Conservation (phyloP, 2,888 invertebrate genomes). For the Slavum lentiscoides region DNA sequence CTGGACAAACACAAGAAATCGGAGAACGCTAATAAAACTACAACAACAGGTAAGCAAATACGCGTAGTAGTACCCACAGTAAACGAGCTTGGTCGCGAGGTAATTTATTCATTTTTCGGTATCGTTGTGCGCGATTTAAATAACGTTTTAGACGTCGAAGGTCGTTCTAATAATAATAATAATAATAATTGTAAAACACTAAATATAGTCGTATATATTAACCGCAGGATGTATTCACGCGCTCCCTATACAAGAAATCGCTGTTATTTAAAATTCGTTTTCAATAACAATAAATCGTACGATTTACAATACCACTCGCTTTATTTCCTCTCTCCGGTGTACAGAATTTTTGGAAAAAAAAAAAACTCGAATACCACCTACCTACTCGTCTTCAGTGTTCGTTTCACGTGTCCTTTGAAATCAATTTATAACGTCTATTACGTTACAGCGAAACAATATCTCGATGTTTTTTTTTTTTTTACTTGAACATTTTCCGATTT, state of each 20-base stretch:
- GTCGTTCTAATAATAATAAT: not conserved
- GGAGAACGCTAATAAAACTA: constrained; percentile 14
- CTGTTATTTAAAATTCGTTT: not conserved
- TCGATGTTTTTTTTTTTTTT: not conserved
- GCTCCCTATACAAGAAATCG: not conserved
- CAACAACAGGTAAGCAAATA: constrained; percentile 16
- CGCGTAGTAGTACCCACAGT: not conserved
- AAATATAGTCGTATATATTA: no score
- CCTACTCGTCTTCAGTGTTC: no score
- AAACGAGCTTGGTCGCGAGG: not conserved
- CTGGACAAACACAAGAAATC: constrained; percentile 18
- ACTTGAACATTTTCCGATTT: no score
- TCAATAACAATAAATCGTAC: not conserved
- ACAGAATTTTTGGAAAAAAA: no score
- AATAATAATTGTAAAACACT: not conserved
- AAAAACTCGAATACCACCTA: no score
- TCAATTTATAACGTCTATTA: not conserved
- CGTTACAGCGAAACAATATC: not conserved
- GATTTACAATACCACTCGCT: not conserved
- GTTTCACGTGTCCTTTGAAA: no score
- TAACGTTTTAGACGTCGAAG: constrained; percentile 21
- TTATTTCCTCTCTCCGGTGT: no score
- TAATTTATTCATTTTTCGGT: not conserved
- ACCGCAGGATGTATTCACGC: not conserved
- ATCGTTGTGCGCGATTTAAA: constrained; percentile 4